A percentile compares a stretch with the other conserved stretches of the same genome.
phyloP scores from a whole-genome alignment of 2,888 invertebrate species.

The Deilephila elpenor region DNA sequence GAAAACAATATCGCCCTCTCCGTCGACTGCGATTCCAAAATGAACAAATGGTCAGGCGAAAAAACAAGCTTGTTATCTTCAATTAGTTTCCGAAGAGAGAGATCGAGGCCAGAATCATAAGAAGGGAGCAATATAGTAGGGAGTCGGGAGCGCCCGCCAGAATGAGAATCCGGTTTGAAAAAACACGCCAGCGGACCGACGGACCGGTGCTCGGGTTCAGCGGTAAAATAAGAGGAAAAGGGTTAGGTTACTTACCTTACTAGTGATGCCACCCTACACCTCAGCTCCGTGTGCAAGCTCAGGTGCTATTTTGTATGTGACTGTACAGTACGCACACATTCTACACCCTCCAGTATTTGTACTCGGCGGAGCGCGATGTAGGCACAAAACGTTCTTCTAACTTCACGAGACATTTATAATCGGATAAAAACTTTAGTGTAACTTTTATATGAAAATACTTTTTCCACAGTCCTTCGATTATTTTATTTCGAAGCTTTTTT shows the following conservation, averaged over 20 bases:
- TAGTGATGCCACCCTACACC: constrained; percentile 23
- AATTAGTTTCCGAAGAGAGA: constrained; percentile 74
- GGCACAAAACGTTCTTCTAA: constrained; percentile 6
- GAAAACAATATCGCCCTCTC: constrained; percentile 66
- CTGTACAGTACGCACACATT: neutral
- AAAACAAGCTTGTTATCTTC: constrained; percentile 79
- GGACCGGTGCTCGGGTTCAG: constrained; percentile 36
- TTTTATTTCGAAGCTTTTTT: constrained; percentile 15
- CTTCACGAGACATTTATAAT: constrained; percentile 29
- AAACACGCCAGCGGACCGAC: constrained; percentile 57
- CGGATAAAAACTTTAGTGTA: constrained; percentile 28
- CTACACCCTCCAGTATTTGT: neutral
- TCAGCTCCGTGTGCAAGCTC: constrained; percentile 14
- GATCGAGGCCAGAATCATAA: constrained; percentile 68
- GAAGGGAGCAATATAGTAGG: constrained; percentile 63
- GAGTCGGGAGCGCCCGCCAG: constrained; percentile 46
- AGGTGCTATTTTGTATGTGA: constrained; percentile 18
- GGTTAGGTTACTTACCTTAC: constrained; percentile 53
- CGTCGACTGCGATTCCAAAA: constrained; percentile 62
- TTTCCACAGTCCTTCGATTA: constrained; percentile 5
- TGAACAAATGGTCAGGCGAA: constrained; percentile 62
- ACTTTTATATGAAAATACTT: constrained; percentile 31
- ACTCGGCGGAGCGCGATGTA: neutral
- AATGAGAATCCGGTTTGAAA: constrained; percentile 67
- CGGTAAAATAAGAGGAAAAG: constrained; percentile 54